Conservation (phyloP, 2,797 vertebrate species). For the Amniataba percoides region DNA sequence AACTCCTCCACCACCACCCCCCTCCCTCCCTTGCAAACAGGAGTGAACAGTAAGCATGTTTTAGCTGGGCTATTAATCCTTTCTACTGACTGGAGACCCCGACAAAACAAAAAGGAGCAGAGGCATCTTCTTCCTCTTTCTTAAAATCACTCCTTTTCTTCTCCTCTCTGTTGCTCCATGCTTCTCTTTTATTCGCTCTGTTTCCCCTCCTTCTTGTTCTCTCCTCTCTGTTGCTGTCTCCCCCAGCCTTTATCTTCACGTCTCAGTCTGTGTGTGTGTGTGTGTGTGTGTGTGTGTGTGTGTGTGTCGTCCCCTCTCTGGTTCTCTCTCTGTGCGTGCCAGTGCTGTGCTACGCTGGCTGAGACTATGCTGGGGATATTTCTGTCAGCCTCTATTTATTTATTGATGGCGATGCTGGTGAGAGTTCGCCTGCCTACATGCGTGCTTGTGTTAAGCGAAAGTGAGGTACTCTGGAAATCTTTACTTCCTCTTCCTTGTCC, state of each 20-base stretch:
- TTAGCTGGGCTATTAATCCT: conserved; percentile 67
- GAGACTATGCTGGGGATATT: conserved; percentile 80
- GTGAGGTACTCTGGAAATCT: conserved; percentile 65
- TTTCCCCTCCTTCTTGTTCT: conserved; percentile 53
- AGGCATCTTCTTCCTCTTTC: conserved; percentile 42
- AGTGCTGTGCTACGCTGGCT: conserved; percentile 62
- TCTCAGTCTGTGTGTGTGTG: conserved; percentile 51
- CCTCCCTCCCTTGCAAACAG: conserved; percentile 37
- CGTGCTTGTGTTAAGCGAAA: conserved; percentile 65
- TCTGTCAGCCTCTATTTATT: conserved; percentile 85
- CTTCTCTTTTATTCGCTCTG: conserved; percentile 49
- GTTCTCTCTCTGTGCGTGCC: conserved; percentile 68
- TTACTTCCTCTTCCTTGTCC: conserved; percentile 41
- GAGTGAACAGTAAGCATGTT: conserved; percentile 74
- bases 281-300: conserved; percentile 26
- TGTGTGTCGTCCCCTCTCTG: conserved; percentile 57
- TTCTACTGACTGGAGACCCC: conserved; percentile 48
- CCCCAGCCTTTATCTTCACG: conserved; percentile 57
- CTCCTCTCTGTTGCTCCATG: conserved; percentile 22
- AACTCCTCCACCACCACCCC: neutral
- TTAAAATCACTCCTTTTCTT: conserved; percentile 42
- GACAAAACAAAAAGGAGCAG: conserved; percentile 48
- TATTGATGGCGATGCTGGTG: conserved; percentile 83
- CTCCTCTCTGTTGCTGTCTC: conserved; percentile 52
- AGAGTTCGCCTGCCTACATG: conserved; percentile 80